These are phyloP conservation scores for Lates japonicus DNA, from an alignment of 2,797 vertebrate species.

Conservation along the genomic window DNA sequence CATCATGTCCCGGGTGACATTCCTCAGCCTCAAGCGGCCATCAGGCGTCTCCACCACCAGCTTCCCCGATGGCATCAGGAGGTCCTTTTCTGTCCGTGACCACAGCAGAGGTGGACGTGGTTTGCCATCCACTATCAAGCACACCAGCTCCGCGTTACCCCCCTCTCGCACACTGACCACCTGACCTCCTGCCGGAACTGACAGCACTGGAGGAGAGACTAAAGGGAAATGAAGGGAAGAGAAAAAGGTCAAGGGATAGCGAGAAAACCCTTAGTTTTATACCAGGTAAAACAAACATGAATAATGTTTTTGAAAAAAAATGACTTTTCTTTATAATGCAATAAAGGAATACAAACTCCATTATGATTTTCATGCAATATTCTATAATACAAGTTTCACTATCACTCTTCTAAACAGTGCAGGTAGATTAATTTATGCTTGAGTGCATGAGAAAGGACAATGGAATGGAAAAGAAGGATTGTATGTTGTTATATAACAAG, in stretches of 20 bases:
- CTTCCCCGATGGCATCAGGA: constrained; percentile 89
- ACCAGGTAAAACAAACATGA: background rate
- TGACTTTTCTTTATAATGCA: background rate
- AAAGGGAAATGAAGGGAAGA: constrained; percentile 4
- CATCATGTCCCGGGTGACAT: constrained; percentile 92
- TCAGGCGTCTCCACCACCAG: constrained; percentile 88
- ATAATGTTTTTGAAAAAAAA: background rate
- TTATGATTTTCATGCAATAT: background rate
- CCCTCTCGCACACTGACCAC: constrained; percentile 92
- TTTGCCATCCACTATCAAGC: constrained; percentile 92
- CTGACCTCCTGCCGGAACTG: constrained; percentile 89
- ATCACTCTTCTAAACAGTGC: background rate
- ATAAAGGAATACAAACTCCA: background rate
- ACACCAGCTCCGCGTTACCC: constrained; percentile 90
- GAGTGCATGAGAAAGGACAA: background rate
- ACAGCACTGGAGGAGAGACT: constrained; percentile 95
- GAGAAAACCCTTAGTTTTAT: background rate
- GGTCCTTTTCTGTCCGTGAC: constrained; percentile 94
- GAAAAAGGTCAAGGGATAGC: background rate
- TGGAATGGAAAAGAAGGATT: background rate
- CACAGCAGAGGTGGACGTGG: constrained; percentile 95
- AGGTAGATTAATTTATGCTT: background rate
- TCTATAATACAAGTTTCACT: background rate
- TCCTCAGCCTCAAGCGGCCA: constrained; percentile 91
- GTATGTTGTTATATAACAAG: background rate